Conservation (phyloP, 2,113 vertebrate genomes). For the Regulus satrapa region DNA sequence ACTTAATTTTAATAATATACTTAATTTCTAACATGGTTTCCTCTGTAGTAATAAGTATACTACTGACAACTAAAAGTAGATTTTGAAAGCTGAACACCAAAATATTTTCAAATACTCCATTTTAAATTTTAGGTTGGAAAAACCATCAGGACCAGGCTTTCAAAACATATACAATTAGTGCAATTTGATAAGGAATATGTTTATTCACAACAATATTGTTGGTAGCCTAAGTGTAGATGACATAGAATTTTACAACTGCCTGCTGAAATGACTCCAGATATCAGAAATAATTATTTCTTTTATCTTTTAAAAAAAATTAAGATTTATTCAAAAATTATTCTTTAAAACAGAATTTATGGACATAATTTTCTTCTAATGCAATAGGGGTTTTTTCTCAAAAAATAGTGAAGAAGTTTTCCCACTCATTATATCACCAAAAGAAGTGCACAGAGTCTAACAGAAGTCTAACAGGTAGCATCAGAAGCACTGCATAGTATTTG, state of each 20-base stretch:
- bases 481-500: neutral
- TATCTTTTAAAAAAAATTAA: neutral
- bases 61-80: neutral
- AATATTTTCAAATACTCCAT: neutral
- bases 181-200: neutral
- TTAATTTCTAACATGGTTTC: neutral
- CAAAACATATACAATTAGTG: neutral
- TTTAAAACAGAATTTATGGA: neutral
- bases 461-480: neutral
- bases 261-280: neutral
- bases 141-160: neutral
- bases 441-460: neutral
- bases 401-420: neutral
- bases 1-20: neutral
- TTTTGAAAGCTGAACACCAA: neutral
- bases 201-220: neutral
- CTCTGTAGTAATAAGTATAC: neutral
- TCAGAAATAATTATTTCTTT: neutral
- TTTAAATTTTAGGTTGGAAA: neutral
- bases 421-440: neutral
- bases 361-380: neutral
- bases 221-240: neutral
- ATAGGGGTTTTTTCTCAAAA: neutral
- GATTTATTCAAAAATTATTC: neutral
- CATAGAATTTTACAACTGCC: neutral